These are phyloP conservation scores for Atta texana DNA, from an alignment of 1,140 invertebrate genomes.

Conservation along the genomic window DNA sequence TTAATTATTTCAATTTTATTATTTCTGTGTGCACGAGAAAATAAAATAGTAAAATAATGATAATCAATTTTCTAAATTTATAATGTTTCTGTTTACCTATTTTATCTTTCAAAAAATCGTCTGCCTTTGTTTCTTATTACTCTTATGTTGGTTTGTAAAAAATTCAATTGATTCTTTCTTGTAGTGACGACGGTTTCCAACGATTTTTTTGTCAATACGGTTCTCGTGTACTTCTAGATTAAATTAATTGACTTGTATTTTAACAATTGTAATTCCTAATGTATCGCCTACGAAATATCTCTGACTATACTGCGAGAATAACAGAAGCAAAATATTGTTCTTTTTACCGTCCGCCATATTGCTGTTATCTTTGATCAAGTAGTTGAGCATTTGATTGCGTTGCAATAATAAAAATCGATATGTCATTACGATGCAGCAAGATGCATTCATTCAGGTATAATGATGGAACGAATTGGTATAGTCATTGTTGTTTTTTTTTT, in stretches of 20 bases:
- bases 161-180: no score
- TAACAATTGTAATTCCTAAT: neutral
- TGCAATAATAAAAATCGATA: slow-evolving; percentile 30
- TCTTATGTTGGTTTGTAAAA: neutral
- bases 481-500: neutral
- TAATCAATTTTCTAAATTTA: neutral
- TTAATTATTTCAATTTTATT: slow-evolving; percentile 4
- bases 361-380: slow-evolving; percentile 26
- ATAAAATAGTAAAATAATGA: no score
- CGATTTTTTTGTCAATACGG: neutral
- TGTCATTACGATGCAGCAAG: slow-evolving; percentile 15
- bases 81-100: neutral
- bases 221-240: neutral
- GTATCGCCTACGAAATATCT: neutral
- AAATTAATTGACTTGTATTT: neutral
- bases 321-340: neutral
- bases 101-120: neutral
- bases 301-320: neutral
- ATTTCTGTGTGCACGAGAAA: neutral
- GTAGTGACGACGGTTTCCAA: no score
- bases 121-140: neutral
- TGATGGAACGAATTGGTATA: neutral
- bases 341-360: neutral
- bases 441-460: neutral
- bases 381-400: slow-evolving; percentile 7